phyloP scores from a whole-genome alignment of 2,888 invertebrate species.

The Coenonympha glycerion region DNA sequence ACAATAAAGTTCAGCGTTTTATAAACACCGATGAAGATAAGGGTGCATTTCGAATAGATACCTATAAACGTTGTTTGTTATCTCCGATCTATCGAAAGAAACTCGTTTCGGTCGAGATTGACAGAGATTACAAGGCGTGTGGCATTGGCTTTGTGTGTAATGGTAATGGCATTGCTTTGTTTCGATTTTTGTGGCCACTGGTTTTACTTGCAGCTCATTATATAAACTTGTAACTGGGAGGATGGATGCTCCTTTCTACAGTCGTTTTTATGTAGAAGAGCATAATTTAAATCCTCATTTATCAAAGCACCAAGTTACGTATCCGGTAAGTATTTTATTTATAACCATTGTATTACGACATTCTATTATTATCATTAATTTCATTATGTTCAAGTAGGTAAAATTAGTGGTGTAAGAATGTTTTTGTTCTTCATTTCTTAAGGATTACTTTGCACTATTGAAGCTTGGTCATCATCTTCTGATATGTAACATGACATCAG shows the following conservation, averaged over 20 bases:
- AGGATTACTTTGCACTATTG: no score
- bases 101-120: slow-evolving; percentile 9
- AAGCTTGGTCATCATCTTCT: no score
- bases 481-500: no score
- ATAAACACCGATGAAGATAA: slow-evolving; percentile 2
- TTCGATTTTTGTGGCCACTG: slow-evolving; percentile 8
- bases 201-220: slow-evolving; percentile 3
- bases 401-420: no score
- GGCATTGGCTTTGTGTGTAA: slow-evolving; percentile 8
- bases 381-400: no score
- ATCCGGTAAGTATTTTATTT: no score
- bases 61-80: slow-evolving; percentile 4
- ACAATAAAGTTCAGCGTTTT: slow-evolving; percentile 7
- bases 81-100: slow-evolving; percentile 5
- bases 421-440: no score
- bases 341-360: no score
- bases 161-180: slow-evolving; percentile 13
- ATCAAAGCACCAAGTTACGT: no score
- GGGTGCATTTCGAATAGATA: slow-evolving; percentile 2
- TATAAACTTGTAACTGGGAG: not conserved
- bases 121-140: slow-evolving; percentile 12
- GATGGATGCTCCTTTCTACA: not conserved
- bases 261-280: no score
- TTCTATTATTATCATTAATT: no score
- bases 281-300: no score